Evolutionary conservation across 2,888 invertebrate species (phyloP).

Genomic region (Steromphala cineraria): DNA sequence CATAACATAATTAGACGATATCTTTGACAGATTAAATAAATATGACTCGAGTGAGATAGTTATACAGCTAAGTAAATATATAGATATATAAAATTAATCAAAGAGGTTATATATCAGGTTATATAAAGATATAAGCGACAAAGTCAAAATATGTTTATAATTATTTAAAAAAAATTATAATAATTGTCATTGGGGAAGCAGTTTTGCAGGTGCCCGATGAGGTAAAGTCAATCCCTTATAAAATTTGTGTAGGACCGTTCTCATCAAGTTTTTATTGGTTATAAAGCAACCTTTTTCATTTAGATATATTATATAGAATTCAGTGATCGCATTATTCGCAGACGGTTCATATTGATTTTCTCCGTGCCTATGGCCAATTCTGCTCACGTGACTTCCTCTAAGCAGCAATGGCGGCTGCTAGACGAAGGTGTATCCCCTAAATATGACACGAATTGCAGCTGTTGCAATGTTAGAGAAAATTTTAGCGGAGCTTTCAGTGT

Average conservation of each 20-base stretch:
- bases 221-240: neutral
- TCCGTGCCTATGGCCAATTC: neutral
- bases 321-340: too few relatives aligned
- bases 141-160: neutral
- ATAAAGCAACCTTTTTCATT: too few relatives aligned
- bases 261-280: too few relatives aligned
- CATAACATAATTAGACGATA: too few relatives aligned
- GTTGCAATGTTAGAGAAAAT: too few relatives aligned
- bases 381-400: conserved; percentile 5
- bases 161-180: neutral
- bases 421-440: neutral
- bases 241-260: neutral
- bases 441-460: too few relatives aligned
- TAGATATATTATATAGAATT: too few relatives aligned
- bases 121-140: neutral
- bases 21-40: too few relatives aligned
- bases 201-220: neutral
- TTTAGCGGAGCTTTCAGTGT: too few relatives aligned
- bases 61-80: neutral
- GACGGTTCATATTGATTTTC: too few relatives aligned
- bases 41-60: neutral
- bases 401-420: conserved; percentile 17
- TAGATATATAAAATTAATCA: neutral
- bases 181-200: neutral
- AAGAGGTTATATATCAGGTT: neutral